phyloP scores from a whole-genome alignment of 2,888 invertebrate species.

The Stenurella melanura region DNA sequence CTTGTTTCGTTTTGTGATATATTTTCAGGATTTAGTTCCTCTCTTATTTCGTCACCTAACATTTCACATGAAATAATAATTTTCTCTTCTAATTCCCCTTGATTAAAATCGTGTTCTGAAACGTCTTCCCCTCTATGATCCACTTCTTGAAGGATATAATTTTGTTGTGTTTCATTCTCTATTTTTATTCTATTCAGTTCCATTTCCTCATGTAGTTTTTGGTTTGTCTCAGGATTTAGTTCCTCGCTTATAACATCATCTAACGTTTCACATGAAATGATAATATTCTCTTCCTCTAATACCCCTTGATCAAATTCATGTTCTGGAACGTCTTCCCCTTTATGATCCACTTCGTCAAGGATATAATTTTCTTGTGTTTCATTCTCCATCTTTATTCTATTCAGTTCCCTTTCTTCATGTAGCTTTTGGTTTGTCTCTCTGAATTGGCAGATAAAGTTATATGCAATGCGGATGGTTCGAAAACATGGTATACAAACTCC shows the following conservation, averaged over 20 bases:
- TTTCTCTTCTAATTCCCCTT: conserved; percentile 13
- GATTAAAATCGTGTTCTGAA: background rate
- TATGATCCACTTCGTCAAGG: background rate
- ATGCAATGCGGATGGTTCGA: conserved; percentile 33
- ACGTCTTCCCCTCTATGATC: background rate
- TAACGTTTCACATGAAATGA: conserved; percentile 8
- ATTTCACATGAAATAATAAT: conserved; percentile 21
- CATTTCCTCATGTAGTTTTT: too few species aligned
- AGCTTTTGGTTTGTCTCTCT: conserved; percentile 25
- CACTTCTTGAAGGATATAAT: background rate
- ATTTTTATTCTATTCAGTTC: background rate
- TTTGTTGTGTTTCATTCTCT: background rate
- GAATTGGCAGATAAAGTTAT: conserved; percentile 30
- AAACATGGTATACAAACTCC: conserved; percentile 36
- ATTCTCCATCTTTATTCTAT: background rate
- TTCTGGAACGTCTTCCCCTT: background rate
- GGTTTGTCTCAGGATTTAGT: background rate
- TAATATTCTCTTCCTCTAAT: conserved; percentile 21
- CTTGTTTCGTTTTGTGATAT: background rate
- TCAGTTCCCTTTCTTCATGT: background rate
- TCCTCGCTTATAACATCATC: background rate
- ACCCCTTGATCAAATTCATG: background rate
- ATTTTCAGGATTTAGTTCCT: background rate
- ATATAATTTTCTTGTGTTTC: background rate
- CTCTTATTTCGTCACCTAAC: background rate